Percentiles rank a stretch among this genome's conserved stretches.
Conservation (phyloP, 1,140 invertebrate genomes). For the Aethina tumida region DNA sequence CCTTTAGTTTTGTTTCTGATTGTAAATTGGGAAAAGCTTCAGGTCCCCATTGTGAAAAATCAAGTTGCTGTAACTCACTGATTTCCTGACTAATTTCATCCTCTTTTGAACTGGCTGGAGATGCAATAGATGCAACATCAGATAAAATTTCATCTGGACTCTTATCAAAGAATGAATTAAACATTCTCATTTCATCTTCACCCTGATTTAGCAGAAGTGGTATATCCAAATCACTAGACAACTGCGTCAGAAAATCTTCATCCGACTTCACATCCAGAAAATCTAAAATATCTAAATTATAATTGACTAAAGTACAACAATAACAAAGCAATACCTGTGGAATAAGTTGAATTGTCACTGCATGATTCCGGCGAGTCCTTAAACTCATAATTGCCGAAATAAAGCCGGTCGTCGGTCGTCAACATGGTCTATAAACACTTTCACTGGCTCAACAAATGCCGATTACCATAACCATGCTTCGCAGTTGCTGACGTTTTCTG, state of each 20-base stretch:
- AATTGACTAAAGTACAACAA: not conserved
- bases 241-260: constrained; percentile 30
- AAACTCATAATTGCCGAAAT: constrained; percentile 21
- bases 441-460: no score
- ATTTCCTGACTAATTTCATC: constrained; percentile 16
- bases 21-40: constrained; percentile 16
- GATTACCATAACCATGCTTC: no score
- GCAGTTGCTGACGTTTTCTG: constrained; percentile 1
- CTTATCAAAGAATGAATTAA: constrained; percentile 29
- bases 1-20: constrained; percentile 20
- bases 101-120: constrained; percentile 9
- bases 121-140: constrained; percentile 23
- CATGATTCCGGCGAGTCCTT: constrained; percentile 28
- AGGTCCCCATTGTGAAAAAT: constrained; percentile 18
- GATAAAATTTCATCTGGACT: constrained; percentile 29
- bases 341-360: constrained; percentile 22
- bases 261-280: constrained; percentile 24
- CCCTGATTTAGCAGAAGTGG: constrained; percentile 27
- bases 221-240: constrained; percentile 30
- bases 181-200: constrained; percentile 28
- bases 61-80: constrained; percentile 19
- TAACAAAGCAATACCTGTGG: constrained; percentile 21
- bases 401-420: constrained; percentile 12
- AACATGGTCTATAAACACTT: no score
- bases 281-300: constrained; percentile 16